A percentile compares a stretch with the other conserved stretches of the same genome.
Conservation (phyloP, 2,113 vertebrate species). For the Lepus europaeus region DNA sequence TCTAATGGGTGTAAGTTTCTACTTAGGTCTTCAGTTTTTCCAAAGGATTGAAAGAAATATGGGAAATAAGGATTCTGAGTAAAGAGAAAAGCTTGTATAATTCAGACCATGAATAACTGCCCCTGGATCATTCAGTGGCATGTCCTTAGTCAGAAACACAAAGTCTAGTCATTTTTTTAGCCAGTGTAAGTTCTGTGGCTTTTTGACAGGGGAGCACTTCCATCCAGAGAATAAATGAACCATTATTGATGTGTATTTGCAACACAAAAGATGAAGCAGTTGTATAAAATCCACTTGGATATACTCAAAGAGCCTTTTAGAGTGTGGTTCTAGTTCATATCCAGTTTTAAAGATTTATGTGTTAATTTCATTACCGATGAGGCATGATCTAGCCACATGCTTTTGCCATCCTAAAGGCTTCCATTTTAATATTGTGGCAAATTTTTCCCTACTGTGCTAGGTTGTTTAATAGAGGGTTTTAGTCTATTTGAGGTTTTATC, state of each 20-base stretch:
- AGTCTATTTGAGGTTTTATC: neutral
- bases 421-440: neutral
- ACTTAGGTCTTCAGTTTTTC: neutral
- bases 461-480: neutral
- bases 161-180: neutral
- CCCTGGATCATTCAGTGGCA: neutral
- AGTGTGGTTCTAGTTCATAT: neutral
- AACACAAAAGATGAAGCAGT: neutral
- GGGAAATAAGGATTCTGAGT: neutral
- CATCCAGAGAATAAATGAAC: neutral
- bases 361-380: neutral
- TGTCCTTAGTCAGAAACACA: neutral
- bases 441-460: neutral
- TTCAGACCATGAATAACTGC: neutral
- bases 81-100: neutral
- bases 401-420: neutral
- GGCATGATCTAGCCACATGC: neutral
- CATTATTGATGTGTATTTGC: neutral
- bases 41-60: neutral
- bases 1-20: neutral
- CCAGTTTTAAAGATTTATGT: neutral
- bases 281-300: neutral
- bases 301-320: too few species aligned
- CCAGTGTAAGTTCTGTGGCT: neutral
- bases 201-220: neutral